Conservation (phyloP, 2,888 invertebrate species). For the Gerris lacustris region DNA sequence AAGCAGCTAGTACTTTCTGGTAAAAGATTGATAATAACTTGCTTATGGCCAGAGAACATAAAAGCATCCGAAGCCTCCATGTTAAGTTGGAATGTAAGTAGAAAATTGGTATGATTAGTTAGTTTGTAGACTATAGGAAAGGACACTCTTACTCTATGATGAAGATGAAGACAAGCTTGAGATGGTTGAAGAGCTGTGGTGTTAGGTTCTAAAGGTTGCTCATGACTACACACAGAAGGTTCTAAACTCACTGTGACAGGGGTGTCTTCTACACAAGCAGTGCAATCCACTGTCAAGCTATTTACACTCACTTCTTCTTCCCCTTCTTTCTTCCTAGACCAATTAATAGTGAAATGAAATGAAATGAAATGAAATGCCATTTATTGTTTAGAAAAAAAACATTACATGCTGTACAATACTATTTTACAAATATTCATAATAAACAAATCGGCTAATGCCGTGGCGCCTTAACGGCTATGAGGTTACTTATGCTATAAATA, state of each 20-base stretch:
- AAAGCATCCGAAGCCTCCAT: slow-evolving; percentile 81
- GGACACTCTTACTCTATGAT: slow-evolving; percentile 56
- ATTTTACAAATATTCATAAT: too few relatives aligned
- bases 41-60: slow-evolving; percentile 90
- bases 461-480: too few relatives aligned
- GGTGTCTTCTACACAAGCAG: slow-evolving; percentile 3
- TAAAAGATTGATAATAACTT: slow-evolving; percentile 41
- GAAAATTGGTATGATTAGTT: slow-evolving; percentile 55
- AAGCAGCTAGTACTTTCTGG: not conserved
- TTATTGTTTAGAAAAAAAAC: too few relatives aligned
- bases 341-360: slow-evolving; percentile 43
- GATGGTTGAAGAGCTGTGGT: slow-evolving; percentile 34
- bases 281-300: slow-evolving; percentile 43
- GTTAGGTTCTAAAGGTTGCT: slow-evolving; percentile 41
- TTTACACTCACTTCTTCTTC: slow-evolving; percentile 34
- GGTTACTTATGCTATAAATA: too few relatives aligned
- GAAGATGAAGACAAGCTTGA: slow-evolving; percentile 45
- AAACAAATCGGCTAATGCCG: too few relatives aligned
- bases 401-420: too few relatives aligned
- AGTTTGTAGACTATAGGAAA: slow-evolving; percentile 60
- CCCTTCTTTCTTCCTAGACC: slow-evolving; percentile 43
- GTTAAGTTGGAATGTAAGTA: slow-evolving; percentile 57
- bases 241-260: slow-evolving; percentile 30
- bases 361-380: too few relatives aligned
- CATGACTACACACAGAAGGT: slow-evolving; percentile 46